These are phyloP conservation scores for Erythrolamprus reginae DNA, from an alignment of 2,113 vertebrate genomes.

Conservation along the genomic window DNA sequence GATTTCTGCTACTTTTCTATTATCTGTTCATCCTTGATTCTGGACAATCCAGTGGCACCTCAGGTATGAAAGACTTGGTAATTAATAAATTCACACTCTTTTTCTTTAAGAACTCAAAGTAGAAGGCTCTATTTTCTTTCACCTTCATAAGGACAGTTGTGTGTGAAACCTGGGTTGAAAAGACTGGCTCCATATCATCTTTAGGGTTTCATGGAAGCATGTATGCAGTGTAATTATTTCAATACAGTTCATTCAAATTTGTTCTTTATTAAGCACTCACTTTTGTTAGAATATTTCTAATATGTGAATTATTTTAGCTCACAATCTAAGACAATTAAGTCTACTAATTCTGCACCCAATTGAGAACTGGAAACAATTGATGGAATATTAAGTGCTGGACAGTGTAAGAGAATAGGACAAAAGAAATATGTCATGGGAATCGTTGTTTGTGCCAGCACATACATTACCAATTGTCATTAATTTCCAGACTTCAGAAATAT, in stretches of 20 bases:
- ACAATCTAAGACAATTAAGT: neutral
- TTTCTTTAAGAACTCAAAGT: neutral
- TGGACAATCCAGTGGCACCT: neutral
- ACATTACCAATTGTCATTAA: constrained; percentile 35
- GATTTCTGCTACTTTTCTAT: neutral
- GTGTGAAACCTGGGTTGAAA: neutral
- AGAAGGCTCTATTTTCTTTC: neutral
- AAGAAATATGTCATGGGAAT: neutral
- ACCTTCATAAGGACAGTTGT: neutral
- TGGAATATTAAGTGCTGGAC: neutral
- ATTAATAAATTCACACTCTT: neutral
- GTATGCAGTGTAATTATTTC: neutral
- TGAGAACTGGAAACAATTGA: neutral
- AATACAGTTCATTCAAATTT: neutral
- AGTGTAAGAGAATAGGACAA: neutral
- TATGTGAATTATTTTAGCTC: neutral
- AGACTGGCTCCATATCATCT: neutral
- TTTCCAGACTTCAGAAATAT: constrained; percentile 13
- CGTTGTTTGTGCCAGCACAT: constrained; percentile 31
- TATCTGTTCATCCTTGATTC: neutral
- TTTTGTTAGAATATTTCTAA: neutral
- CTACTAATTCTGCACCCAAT: neutral
- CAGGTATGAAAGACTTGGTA: neutral
- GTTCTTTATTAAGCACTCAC: neutral
- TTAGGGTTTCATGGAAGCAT: neutral